Percentiles rank a stretch among this genome's conserved stretches.
phyloP scores from a whole-genome alignment of 2,113 vertebrate genomes.

The Plestiodon gilberti region DNA sequence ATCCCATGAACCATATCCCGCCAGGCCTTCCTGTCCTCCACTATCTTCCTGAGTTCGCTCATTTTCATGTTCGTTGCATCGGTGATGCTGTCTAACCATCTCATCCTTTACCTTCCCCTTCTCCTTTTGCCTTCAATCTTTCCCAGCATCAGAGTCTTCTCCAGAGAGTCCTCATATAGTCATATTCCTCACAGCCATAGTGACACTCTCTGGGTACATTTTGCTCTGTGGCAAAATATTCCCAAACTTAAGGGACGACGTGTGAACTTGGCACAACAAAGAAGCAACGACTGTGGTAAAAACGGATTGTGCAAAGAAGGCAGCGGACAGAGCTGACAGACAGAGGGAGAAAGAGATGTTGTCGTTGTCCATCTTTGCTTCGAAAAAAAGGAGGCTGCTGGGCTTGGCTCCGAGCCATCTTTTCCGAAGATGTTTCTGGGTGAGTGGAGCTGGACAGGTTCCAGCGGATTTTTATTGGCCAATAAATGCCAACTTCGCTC shows the following conservation, averaged over 20 bases:
- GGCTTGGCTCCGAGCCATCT: constrained; percentile 14
- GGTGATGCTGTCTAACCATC: no score
- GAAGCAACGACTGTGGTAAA: not conserved
- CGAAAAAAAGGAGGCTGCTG: not conserved
- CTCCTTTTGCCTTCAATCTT: no score
- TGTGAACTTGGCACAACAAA: not conserved
- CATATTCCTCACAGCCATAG: no score
- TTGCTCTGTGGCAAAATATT: not conserved
- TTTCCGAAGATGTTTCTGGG: constrained; percentile 15
- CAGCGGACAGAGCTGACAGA: no score
- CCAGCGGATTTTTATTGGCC: constrained; percentile 21
- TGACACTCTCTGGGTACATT: not conserved
- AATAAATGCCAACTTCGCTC: constrained; percentile 28
- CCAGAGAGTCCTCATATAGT: no score
- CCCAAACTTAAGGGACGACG: not conserved
- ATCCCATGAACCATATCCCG: no score
- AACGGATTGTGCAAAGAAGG: not conserved
- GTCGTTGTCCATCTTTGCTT: not conserved
- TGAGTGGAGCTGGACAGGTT: constrained; percentile 23
- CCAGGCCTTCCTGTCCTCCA: no score
- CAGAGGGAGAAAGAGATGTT: not conserved
- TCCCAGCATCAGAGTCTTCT: no score
- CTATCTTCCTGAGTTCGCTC: no score
- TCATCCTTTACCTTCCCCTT: no score
- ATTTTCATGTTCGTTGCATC: no score